Evolutionary conservation across 1,140 invertebrate genomes (phyloP), one percentile per base, ranked within the genome.

Genomic region (Nebria ingens): DNA sequence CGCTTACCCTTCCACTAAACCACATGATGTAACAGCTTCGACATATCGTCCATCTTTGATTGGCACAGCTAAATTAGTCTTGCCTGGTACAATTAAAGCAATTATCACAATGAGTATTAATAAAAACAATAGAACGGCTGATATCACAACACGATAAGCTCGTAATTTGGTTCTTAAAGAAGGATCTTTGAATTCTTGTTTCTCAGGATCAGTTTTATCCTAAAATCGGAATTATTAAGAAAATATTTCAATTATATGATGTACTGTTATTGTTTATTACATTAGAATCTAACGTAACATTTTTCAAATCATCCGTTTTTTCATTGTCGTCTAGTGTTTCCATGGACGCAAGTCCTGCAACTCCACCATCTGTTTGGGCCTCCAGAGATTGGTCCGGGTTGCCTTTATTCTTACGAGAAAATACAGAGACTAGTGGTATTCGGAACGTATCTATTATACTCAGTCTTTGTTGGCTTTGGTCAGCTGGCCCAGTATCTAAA

Each of bases 21-120:
- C 89, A 68, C 90, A 93, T 1, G 82, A 77, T 12, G 87, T 89
- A 19, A 84, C 76, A 0, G 87, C 82, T 21, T 80, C 78, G 0
- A 89, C 77, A 59, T 76, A 87, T 55, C 79, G 81, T n/a, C 84
- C 86, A 60, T 84, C 76, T 42, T 76, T 77, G n/a, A 84, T 56
- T 0, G 78, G 73, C 57, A 76, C 61, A 62, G 72, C 66, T 67
- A 52, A 50, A 65, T 65, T 63, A 3, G 63, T 62, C 49, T 72
- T n/a, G 71, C 74, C 73, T 4, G 78, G 76, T n/a, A 81, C 71
- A 2, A 78, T 71, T 15, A 81, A 71, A 21, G 83, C 74, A 19
- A 83, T 77, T n/a, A 87, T 79, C 1, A 88, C 76, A 2, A 79
- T 76, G 1, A 80, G 68, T 21, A 88, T 62, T 11, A 88, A 60